Percentiles rank a stretch among this genome's conserved stretches.
phyloP scores from a whole-genome alignment of 2,797 vertebrate species.

The Pogoniulus pusillus region DNA sequence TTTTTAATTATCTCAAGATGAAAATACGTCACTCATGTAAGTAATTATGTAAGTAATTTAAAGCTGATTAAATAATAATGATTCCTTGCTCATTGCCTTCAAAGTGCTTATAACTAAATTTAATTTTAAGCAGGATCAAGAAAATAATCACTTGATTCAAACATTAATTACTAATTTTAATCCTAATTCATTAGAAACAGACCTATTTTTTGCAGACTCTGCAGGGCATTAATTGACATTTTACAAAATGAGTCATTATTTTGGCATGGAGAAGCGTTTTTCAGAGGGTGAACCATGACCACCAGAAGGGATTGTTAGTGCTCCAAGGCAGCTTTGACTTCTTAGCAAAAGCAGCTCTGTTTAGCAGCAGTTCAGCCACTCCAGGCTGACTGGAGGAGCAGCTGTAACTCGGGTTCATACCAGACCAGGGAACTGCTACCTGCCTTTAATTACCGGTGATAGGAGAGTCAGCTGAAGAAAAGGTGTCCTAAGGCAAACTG shows the following conservation, averaged over 20 bases:
- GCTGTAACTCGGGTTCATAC: neutral
- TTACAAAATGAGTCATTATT: neutral
- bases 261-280: neutral
- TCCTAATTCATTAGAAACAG: slow-evolving; percentile 41
- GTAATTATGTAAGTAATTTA: slow-evolving; percentile 50
- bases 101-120: slow-evolving; percentile 45
- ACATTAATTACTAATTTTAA: slow-evolving; percentile 52
- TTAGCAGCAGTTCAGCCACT: neutral
- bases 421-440: neutral
- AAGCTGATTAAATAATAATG: slow-evolving; percentile 66
- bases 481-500: neutral
- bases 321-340: neutral
- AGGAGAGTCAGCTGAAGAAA: neutral
- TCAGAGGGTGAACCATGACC: neutral
- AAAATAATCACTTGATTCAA: slow-evolving; percentile 56
- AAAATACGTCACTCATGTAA: slow-evolving; percentile 33
- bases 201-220: neutral
- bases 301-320: neutral
- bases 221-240: slow-evolving; percentile 37
- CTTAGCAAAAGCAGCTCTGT: neutral
- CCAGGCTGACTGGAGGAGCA: neutral
- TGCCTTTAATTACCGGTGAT: neutral
- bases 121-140: slow-evolving; percentile 60
- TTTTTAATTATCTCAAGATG: slow-evolving; percentile 55
- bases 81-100: slow-evolving; percentile 29